These are phyloP conservation scores for Siniperca undulata DNA, from an alignment of 2,797 vertebrate genomes.

Conservation along the genomic window DNA sequence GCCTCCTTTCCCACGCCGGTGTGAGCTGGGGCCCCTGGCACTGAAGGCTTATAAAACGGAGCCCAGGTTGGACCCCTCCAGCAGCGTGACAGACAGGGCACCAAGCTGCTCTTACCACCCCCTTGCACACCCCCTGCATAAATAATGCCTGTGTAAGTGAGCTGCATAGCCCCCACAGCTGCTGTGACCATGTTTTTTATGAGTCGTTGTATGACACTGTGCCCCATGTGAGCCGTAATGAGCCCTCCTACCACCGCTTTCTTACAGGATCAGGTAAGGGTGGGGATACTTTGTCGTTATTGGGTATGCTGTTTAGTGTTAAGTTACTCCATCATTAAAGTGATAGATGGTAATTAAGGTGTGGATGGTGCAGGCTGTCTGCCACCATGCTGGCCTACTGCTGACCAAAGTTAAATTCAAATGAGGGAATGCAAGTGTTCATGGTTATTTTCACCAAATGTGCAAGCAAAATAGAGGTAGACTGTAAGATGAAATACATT, in stretches of 20 bases:
- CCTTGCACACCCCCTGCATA: conserved; percentile 65
- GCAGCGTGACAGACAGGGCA: conserved; percentile 75
- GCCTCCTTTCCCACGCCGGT: conserved; percentile 77
- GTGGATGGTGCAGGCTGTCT: conserved; percentile 39
- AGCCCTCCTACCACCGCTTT: conserved; percentile 60
- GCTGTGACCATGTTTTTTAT: conserved; percentile 76
- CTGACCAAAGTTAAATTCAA: conserved; percentile 12
- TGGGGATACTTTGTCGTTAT: conserved; percentile 73
- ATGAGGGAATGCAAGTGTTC: neutral
- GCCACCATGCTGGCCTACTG: conserved; percentile 21
- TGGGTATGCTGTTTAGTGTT: conserved; percentile 72
- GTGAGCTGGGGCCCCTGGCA: conserved; percentile 68
- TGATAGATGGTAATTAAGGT: conserved; percentile 72
- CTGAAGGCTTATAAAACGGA: conserved; percentile 72
- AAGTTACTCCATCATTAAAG: conserved; percentile 75
- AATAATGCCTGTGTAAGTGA: conserved; percentile 79
- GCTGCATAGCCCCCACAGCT: conserved; percentile 66
- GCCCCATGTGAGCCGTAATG: conserved; percentile 77
- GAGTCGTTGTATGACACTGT: conserved; percentile 73
- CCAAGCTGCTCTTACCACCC: conserved; percentile 56
- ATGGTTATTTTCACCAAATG: neutral
- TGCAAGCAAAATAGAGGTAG: neutral
- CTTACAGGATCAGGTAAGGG: conserved; percentile 75
- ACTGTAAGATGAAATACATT: neutral
- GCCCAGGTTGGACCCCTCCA: conserved; percentile 70